Evolutionary conservation across 2,797 vertebrate genomes (phyloP), one percentile per base, ranked within the genome.

Genomic region (Aselliscus stoliczkanus): DNA sequence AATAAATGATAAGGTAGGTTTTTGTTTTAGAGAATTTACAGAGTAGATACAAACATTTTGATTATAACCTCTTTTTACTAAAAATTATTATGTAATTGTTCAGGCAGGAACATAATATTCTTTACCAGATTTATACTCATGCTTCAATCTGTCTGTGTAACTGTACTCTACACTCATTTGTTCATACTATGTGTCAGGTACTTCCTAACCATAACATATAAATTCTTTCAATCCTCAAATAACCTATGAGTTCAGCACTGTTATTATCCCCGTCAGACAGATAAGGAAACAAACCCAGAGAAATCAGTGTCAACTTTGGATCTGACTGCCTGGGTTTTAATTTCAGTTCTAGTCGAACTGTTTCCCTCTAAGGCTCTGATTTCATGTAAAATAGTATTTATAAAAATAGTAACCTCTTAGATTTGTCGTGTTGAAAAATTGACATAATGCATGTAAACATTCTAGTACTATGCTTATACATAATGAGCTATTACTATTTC

Each of bases 21-120:
- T 75, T 92, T 77, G 18, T 64, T 58, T 87, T 80, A 54, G 50
- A 31, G 20, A 84, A 92, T 82, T 88, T 84, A 77, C 8, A 75
- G n/a, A 82, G 39, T 65, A 82, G 79, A 62, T 39, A 62, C 37
- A 76, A 88, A 93, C n/a, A 88, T 69, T 94, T 97, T 93, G 7
- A 92, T 75, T 37, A 27, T 88, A 88, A 83, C 34, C 9, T 82
- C 39, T 64, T 67, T 52, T 56, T 94, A 69, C 44, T 94, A 92
- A 94, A 83, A 88, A 47, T 89, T 44, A 84, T 56, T 76, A 31
- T 47, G 4, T 83, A 58, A 69, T 94, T 84, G 11, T 93, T 89
- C 20, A 96, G 15, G 60, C 31, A 83, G 29, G 39, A 91, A 62
- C 39, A 81, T 47, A 11, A 31, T 79, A 64, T 54, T 93, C 80